Evolutionary conservation across 2,888 invertebrate species (phyloP).

Genomic region (Lithophane ornitopus): DNA sequence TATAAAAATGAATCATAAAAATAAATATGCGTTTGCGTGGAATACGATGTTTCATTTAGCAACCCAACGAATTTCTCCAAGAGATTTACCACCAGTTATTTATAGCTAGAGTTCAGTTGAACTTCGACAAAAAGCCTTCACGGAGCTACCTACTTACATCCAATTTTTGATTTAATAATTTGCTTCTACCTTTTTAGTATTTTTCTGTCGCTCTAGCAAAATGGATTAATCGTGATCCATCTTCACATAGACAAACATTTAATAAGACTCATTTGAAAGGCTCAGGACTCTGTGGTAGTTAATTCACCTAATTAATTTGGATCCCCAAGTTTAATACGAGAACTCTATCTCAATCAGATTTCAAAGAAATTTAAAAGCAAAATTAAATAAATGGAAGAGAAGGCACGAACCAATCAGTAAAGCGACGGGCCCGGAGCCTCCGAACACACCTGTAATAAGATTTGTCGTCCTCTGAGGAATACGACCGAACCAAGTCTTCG

Average conservation of each 20-base stretch:
- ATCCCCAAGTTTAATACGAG: conserved; percentile 9
- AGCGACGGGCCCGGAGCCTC: conserved; percentile 43
- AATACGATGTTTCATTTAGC: conserved; percentile 79
- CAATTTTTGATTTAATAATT: not conserved
- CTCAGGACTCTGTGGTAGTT: not conserved
- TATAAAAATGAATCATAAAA: conserved; percentile 87
- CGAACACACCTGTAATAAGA: conserved; percentile 76
- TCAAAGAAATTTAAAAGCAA: conserved; percentile 51
- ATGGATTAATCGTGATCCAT: not conserved
- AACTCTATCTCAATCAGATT: conserved; percentile 32
- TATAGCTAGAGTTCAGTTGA: not conserved
- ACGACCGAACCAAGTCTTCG: conserved; percentile 63
- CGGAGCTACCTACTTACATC: no score
- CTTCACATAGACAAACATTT: not conserved
- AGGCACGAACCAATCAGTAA: conserved; percentile 67
- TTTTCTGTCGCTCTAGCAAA: not conserved
- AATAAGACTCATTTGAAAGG: not conserved
- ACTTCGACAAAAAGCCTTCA: not conserved
- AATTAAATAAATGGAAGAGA: conserved; percentile 66
- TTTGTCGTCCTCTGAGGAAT: conserved; percentile 76
- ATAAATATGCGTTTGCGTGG: conserved; percentile 88
- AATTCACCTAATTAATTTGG: conserved; percentile 15
- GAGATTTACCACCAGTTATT: not conserved
- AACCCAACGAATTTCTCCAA: conserved; percentile 5
- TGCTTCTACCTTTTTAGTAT: not conserved